Conservation (phyloP, 2,888 invertebrate species). For the Melieria picta region DNA sequence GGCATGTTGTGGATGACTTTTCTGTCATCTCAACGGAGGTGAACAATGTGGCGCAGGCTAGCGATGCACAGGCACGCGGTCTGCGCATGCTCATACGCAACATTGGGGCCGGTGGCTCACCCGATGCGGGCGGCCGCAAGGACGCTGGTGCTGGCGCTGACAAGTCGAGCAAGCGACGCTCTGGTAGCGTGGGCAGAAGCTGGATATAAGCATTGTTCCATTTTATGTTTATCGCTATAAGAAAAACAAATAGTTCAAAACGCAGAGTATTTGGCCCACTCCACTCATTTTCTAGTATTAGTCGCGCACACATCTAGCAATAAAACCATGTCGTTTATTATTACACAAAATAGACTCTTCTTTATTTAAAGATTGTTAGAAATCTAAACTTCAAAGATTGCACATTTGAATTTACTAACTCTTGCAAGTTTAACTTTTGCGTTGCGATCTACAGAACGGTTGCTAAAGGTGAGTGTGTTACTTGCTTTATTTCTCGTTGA, state of each 20-base stretch:
- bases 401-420: constrained; percentile 23
- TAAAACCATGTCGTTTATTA: neutral
- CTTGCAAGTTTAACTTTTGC: too few species aligned
- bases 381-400: constrained; percentile 13
- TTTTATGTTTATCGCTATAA: neutral
- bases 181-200: constrained; percentile 64
- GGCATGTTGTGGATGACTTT: constrained; percentile 90
- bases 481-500: neutral
- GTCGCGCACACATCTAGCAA: too few species aligned
- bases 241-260: too few species aligned
- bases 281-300: too few species aligned
- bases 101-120: constrained; percentile 82
- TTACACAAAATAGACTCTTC: constrained; percentile 31
- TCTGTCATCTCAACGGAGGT: constrained; percentile 87
- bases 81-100: constrained; percentile 82
- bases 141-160: constrained; percentile 55
- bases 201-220: constrained; percentile 56
- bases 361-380: constrained; percentile 15
- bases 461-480: constrained; percentile 1
- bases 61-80: constrained; percentile 76
- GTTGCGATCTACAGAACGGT: too few species aligned
- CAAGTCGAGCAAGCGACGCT: constrained; percentile 58
- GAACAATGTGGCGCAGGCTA: constrained; percentile 59
- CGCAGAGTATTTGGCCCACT: too few species aligned
- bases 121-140: constrained; percentile 80